Conservation (phyloP, 2,113 vertebrate genomes). For the Columba janthina region DNA sequence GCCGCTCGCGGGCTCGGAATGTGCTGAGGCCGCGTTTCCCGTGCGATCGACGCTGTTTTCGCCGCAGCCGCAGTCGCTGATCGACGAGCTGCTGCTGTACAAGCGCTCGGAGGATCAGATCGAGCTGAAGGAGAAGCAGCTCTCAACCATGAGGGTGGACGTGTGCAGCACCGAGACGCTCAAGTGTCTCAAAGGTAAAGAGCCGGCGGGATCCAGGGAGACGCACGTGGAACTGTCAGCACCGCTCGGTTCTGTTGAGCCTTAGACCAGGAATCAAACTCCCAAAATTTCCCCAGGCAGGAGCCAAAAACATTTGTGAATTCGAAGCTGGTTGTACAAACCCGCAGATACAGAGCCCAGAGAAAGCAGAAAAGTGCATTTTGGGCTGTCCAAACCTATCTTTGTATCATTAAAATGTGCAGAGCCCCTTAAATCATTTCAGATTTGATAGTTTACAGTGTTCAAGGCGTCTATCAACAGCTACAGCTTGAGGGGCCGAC, state of each 20-base stretch:
- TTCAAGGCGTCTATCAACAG: background rate
- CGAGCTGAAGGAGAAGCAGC: slow-evolving; percentile 93
- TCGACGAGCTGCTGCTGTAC: slow-evolving; percentile 85
- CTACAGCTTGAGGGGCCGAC: too few species aligned
- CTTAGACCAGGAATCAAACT: background rate
- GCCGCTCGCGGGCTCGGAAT: fast-evolving
- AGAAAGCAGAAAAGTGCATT: background rate
- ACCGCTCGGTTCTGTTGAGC: background rate
- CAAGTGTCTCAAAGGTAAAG: slow-evolving; percentile 93
- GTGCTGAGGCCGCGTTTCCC: background rate
- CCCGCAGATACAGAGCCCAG: background rate
- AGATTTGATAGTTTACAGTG: background rate
- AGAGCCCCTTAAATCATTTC: background rate
- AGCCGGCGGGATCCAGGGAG: too few species aligned
- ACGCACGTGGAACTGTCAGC: too few species aligned
- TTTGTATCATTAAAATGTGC: too few species aligned
- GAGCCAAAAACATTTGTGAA: background rate
- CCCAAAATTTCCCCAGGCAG: background rate
- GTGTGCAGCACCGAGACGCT: slow-evolving; percentile 94
- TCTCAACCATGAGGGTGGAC: slow-evolving; percentile 89
- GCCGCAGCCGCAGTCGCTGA: slow-evolving; percentile 86
- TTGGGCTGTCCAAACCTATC: too few species aligned
- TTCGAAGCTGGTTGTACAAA: background rate
- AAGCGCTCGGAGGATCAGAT: slow-evolving; percentile 87
- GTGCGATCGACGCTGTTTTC: background rate